These are phyloP conservation scores for Enteromius argenteus DNA, from an alignment of 2,797 vertebrate species.

Conservation along the genomic window DNA sequence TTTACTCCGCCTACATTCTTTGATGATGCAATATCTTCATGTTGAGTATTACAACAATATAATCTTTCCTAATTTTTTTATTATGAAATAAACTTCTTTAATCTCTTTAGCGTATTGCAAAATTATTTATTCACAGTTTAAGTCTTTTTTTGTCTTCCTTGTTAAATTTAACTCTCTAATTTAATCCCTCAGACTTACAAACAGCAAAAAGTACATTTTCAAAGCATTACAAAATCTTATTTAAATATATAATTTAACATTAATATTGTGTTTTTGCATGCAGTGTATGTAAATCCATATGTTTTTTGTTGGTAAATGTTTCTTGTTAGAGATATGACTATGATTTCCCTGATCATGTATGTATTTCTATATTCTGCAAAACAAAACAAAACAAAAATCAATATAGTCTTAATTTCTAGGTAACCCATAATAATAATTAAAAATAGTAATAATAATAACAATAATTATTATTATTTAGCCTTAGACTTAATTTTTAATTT, in stretches of 20 bases:
- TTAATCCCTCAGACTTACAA: background rate
- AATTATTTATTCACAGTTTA: background rate
- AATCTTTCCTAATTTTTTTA: background rate
- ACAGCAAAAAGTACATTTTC: background rate
- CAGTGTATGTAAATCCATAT: background rate
- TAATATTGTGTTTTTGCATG: background rate
- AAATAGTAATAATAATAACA: background rate
- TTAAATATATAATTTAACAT: background rate
- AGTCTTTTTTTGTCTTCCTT: background rate
- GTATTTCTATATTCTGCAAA: background rate
- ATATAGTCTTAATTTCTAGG: background rate
- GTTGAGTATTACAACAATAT: background rate
- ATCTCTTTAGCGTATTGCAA: background rate
- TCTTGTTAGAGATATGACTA: background rate
- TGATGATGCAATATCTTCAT: background rate
- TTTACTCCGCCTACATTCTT: background rate
- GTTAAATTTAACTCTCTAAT: background rate
- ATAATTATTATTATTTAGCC: background rate
- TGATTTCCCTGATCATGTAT: background rate
- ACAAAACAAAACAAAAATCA: background rate
- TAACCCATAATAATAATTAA: background rate
- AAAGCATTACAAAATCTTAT: background rate
- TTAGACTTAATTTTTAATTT: background rate
- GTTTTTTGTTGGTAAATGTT: background rate
- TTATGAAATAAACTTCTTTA: background rate